Conservation (phyloP, 1,140 invertebrate genomes). For the Amyelois transitella region DNA sequence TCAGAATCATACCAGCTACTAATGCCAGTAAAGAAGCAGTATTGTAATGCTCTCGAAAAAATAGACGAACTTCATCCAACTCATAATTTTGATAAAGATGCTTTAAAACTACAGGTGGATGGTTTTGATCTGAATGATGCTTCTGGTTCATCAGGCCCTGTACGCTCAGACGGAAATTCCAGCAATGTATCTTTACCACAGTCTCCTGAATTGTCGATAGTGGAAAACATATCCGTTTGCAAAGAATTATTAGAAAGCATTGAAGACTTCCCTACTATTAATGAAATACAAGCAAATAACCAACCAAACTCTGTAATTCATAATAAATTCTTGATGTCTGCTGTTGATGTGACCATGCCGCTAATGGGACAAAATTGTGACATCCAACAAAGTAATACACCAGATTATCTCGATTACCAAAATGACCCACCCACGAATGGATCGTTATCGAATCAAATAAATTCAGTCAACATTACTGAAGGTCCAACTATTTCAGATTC, state of each 20-base stretch:
- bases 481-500: conserved; percentile 33
- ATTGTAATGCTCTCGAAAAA: conserved; percentile 24
- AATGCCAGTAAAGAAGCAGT: conserved; percentile 20
- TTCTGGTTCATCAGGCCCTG: not conserved
- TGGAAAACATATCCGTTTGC: conserved; percentile 54
- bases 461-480: conserved; percentile 35
- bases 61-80: conserved; percentile 20
- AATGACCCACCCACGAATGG: conserved; percentile 23
- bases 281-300: conserved; percentile 19
- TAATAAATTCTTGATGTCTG: conserved; percentile 34
- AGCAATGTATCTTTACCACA: conserved; percentile 50
- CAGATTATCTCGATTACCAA: conserved; percentile 19
- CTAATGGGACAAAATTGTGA: conserved; percentile 43
- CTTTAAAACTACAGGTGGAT: not conserved
- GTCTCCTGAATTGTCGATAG: conserved; percentile 59
- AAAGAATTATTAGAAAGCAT: conserved; percentile 30
- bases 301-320: conserved; percentile 13
- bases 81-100: not conserved
- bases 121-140: not conserved
- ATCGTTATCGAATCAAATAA: conserved; percentile 40
- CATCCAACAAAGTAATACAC: conserved; percentile 19
- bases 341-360: conserved; percentile 36
- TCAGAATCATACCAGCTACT: conserved; percentile 55
- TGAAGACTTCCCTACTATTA: conserved; percentile 22
- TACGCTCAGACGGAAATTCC: conserved; percentile 22